Evolutionary conservation across 2,113 vertebrate species (phyloP).

Genomic region (Peromyscus californicus): DNA sequence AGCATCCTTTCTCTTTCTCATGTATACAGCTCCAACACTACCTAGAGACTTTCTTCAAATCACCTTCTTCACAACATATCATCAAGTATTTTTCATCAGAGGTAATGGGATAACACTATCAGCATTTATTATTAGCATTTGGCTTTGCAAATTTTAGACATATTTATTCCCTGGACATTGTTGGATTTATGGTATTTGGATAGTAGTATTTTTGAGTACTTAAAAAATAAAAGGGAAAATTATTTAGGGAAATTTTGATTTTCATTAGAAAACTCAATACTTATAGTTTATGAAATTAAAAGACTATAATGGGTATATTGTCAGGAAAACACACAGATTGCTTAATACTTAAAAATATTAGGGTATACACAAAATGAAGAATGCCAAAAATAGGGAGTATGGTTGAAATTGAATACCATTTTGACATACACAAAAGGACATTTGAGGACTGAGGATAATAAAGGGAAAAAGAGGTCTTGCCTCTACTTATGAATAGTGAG

Average conservation of each 20-base stretch:
- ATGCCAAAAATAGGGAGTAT: neutral
- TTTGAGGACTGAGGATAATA: fast-evolving
- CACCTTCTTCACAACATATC: neutral
- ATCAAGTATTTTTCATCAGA: neutral
- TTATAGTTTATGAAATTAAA: neutral
- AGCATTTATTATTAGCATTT: neutral
- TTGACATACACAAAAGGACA: neutral
- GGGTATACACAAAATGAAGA: neutral
- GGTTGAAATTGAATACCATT: neutral
- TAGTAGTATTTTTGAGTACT: neutral
- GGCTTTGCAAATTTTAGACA: neutral
- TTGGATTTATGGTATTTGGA: neutral
- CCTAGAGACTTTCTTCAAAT: fast-evolving
- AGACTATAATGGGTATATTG: neutral
- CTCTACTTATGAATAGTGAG: fast-evolving
- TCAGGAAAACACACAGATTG: neutral
- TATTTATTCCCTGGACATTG: neutral
- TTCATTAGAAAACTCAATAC: neutral
- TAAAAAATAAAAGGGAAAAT: neutral
- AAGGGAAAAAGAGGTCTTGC: neutral
- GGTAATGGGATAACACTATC: neutral
- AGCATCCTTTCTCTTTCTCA: neutral
- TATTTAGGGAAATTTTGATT: too few species aligned
- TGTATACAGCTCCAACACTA: neutral
- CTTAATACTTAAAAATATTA: neutral